Conservation (phyloP, 2,888 invertebrate genomes). For the Parnassius apollo region DNA sequence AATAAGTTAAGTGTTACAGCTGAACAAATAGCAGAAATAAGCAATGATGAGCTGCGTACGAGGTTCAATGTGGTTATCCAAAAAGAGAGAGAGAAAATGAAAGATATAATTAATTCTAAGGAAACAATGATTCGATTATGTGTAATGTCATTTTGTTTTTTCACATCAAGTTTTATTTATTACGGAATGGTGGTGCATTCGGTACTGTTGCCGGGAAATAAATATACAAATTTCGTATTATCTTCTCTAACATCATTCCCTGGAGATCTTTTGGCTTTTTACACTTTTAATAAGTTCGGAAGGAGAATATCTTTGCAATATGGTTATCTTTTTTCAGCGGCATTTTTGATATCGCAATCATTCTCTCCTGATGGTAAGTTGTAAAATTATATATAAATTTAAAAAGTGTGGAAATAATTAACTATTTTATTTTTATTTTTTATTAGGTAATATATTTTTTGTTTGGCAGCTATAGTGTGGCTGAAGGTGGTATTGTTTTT, state of each 20-base stretch:
- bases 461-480: conserved; percentile 51
- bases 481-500: conserved; percentile 57
- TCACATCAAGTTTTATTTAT: conserved; percentile 62
- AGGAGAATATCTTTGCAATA: conserved; percentile 55
- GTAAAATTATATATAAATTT: not conserved
- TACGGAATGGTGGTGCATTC: conserved; percentile 60
- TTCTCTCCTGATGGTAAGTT: conserved; percentile 59
- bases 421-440: too few relatives aligned
- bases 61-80: conserved; percentile 54
- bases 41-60: conserved; percentile 47
- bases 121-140: conserved; percentile 57
- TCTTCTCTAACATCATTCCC: conserved; percentile 59
- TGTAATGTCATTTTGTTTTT: conserved; percentile 59
- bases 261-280: conserved; percentile 59
- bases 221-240: conserved; percentile 62
- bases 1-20: conserved; percentile 50
- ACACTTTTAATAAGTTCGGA: conserved; percentile 55
- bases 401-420: too few relatives aligned
- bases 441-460: not conserved
- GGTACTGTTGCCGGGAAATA: conserved; percentile 61
- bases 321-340: conserved; percentile 52
- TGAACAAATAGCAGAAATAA: conserved; percentile 51
- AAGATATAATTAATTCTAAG: conserved; percentile 55
- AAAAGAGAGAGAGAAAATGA: conserved; percentile 53
- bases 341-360: conserved; percentile 54